Evolutionary conservation across 2,797 vertebrate genomes (phyloP).

Genomic region (Tapera naevia): DNA sequence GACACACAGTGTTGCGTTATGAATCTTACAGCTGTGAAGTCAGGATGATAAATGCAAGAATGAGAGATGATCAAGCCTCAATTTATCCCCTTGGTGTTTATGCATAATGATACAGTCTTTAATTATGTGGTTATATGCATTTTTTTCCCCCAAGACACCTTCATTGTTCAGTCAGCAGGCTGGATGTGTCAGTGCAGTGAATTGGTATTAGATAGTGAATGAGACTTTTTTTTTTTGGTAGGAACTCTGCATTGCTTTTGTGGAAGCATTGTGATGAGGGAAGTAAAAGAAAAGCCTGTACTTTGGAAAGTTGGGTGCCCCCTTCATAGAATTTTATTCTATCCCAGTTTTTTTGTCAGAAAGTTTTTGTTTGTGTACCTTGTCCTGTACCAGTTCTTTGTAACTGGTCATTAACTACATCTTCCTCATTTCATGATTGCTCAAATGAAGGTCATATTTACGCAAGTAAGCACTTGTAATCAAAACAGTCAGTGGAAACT

Average conservation of each 20-base stretch:
- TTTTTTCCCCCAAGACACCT: not conserved
- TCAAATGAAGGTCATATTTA: conserved; percentile 7
- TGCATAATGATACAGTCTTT: not conserved
- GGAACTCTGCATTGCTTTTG: not conserved
- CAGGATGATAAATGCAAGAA: not conserved
- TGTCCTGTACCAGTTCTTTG: not conserved
- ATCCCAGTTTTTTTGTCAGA: not conserved
- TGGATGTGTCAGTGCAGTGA: not conserved
- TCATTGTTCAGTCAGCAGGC: not conserved
- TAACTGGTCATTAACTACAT: conserved; percentile 11
- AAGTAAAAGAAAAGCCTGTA: not conserved
- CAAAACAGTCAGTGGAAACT: not conserved
- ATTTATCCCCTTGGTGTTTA: not conserved
- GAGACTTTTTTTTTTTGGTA: not conserved
- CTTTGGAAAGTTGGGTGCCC: not conserved
- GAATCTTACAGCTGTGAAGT: not conserved
- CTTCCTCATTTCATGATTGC: conserved; percentile 49
- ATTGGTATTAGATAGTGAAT: not conserved
- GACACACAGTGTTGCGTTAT: not conserved
- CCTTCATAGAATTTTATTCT: not conserved
- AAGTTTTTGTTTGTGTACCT: conserved; percentile 6
- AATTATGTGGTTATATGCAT: not conserved
- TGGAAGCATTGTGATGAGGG: not conserved
- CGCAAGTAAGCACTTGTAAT: not conserved
- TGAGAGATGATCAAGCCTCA: not conserved